A percentile compares a stretch with the other conserved stretches of the same genome.
These are phyloP conservation scores for Pangasius larnaudii DNA, from an alignment of 2,797 vertebrate species.

Conservation along the genomic window DNA sequence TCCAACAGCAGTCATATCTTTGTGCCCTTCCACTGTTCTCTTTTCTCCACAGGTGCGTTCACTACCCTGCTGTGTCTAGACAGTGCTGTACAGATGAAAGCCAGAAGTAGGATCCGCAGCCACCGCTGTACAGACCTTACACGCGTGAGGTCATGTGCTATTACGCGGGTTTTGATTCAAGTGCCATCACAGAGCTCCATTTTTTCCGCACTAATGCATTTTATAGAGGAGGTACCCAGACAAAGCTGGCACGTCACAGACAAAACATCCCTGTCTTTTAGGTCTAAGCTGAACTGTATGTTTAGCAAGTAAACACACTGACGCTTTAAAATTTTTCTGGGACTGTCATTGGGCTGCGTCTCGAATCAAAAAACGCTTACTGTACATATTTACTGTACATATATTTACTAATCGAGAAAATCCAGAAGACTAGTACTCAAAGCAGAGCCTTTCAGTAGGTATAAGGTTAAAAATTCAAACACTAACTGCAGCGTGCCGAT, in stretches of 20 bases:
- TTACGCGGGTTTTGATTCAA: neutral
- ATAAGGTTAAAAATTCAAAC: neutral
- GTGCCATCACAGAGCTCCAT: neutral
- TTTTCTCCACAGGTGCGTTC: slow-evolving; percentile 14
- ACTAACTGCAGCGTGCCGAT: neutral
- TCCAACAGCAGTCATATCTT: neutral
- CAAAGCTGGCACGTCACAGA: neutral
- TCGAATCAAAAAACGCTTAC: neutral
- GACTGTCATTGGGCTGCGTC: neutral
- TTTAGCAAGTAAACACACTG: neutral
- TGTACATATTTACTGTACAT: too few relatives aligned
- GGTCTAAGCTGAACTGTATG: neutral
- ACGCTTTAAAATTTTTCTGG: too few relatives aligned
- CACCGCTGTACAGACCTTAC: slow-evolving; percentile 51
- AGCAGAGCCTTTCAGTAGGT: neutral
- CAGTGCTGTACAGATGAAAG: slow-evolving; percentile 47
- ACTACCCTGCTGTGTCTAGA: slow-evolving; percentile 23
- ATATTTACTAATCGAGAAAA: too few relatives aligned
- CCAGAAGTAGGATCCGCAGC: slow-evolving; percentile 51
- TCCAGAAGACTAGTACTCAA: neutral
- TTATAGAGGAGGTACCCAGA: neutral
- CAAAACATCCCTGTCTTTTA: neutral
- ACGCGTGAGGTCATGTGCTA: too few relatives aligned
- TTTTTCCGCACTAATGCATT: neutral
- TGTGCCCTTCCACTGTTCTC: neutral